phyloP scores from a whole-genome alignment of 2,113 vertebrate species.

The Menidia beryllina region DNA sequence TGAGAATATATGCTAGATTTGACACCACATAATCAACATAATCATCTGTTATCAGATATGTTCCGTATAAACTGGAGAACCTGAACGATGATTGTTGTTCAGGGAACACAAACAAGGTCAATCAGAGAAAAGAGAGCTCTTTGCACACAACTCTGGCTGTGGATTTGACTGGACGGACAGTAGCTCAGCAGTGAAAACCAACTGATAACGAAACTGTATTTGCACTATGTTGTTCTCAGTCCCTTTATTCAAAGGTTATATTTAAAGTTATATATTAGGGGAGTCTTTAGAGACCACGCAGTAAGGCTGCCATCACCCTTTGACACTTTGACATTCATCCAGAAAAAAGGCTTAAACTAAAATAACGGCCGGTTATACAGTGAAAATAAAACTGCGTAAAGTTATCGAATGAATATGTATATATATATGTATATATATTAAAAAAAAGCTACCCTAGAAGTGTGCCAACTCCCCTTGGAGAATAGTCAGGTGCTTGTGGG shows the following conservation, averaged over 20 bases:
- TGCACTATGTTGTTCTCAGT: neutral
- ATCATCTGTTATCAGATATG: too few species aligned
- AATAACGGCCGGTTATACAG: constrained; percentile 13
- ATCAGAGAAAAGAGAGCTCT: too few species aligned
- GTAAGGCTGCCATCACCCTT: neutral
- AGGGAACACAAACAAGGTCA: constrained; percentile 12
- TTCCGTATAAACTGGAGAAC: too few species aligned
- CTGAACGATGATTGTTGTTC: neutral
- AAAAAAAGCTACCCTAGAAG: constrained; percentile 46
- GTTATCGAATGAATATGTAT: constrained; percentile 21
- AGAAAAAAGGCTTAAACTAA: constrained; percentile 13
- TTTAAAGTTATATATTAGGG: constrained; percentile 2
- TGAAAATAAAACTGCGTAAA: constrained; percentile 43
- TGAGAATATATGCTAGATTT: too few species aligned
- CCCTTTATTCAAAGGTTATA: neutral
- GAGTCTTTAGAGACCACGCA: neutral
- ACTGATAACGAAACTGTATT: neutral
- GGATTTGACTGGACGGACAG: neutral
- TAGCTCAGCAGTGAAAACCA: neutral
- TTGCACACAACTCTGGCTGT: too few species aligned
- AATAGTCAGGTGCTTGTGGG: constrained; percentile 49
- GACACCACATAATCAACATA: too few species aligned
- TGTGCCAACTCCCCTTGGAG: constrained; percentile 73
- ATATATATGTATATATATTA: neutral
- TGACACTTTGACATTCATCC: constrained; percentile 32